phyloP scores from a whole-genome alignment of 2,888 invertebrate species.

The Drosophila prostipennis region DNA sequence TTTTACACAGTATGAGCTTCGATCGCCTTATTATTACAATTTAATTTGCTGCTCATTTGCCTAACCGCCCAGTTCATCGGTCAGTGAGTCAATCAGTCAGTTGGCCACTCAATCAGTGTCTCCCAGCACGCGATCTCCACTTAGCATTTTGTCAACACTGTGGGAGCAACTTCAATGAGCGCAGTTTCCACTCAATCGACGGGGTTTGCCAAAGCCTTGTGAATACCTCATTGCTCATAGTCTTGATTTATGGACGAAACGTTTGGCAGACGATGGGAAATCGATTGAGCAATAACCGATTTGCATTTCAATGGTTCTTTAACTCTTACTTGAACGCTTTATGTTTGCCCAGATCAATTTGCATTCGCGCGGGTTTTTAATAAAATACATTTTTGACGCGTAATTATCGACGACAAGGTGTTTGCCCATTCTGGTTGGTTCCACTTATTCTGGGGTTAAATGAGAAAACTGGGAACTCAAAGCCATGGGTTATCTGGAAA shows the following conservation, averaged over 20 bases:
- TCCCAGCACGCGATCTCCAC: slow-evolving; percentile 48
- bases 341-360: slow-evolving; percentile 34
- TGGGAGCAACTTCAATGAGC: slow-evolving; percentile 37
- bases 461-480: slow-evolving; percentile 6
- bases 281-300: slow-evolving; percentile 16
- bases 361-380: slow-evolving; percentile 39
- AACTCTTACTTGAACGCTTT: slow-evolving; percentile 10
- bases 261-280: slow-evolving; percentile 28
- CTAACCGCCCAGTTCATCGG: slow-evolving; percentile 9
- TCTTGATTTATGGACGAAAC: slow-evolving; percentile 24
- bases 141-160: slow-evolving; percentile 17
- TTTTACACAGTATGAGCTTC: not conserved
- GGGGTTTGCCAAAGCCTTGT: slow-evolving; percentile 16
- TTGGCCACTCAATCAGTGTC: slow-evolving; percentile 27
- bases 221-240: slow-evolving; percentile 10
- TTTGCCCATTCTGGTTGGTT: slow-evolving; percentile 14
- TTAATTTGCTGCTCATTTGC: slow-evolving; percentile 2
- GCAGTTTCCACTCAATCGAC: slow-evolving; percentile 33
- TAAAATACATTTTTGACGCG: slow-evolving; percentile 10
- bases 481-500: slow-evolving; percentile 27
- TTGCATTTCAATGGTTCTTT: slow-evolving; percentile 23
- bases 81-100: slow-evolving; percentile 33
- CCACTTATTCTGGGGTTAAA: not conserved
- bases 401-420: slow-evolving; percentile 24
- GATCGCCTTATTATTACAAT: not conserved